Evolutionary conservation across 2,888 invertebrate genomes (phyloP).

Genomic region (Mactromeris polynyma): DNA sequence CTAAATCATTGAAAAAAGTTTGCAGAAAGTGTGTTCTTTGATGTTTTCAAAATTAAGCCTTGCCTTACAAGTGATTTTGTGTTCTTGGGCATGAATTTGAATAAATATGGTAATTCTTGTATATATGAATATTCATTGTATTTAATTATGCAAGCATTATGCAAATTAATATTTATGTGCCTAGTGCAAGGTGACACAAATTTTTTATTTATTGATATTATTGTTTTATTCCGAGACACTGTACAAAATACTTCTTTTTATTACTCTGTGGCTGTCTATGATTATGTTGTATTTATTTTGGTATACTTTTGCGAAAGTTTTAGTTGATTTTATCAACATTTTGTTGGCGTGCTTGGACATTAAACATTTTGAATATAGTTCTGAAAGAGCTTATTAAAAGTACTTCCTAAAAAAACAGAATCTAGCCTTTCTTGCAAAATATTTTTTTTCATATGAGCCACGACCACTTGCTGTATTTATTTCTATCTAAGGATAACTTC

Average conservation of each 20-base stretch:
- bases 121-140: not conserved
- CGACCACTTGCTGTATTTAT: too few relatives aligned
- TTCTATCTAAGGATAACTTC: not conserved
- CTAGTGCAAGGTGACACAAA: not conserved
- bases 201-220: not conserved
- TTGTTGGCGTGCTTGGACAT: not conserved
- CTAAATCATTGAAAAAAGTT: not conserved
- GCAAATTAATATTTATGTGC: constrained; percentile 10
- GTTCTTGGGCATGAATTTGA: not conserved
- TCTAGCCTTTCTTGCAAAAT: too few relatives aligned
- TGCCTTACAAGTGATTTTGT: not conserved
- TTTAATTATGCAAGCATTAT: constrained; percentile 15
- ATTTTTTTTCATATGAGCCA: too few relatives aligned
- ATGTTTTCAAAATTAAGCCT: not conserved
- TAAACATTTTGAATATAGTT: not conserved
- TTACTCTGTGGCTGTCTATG: too few relatives aligned
- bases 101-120: not conserved
- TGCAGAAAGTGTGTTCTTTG: not conserved
- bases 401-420: too few relatives aligned
- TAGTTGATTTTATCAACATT: not conserved
- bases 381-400: too few relatives aligned
- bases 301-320: not conserved
- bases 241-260: too few relatives aligned
- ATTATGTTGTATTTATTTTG: too few relatives aligned
- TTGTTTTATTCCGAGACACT: not conserved